Conservation (phyloP, 2,113 vertebrate species). For the Gila orcuttii region DNA sequence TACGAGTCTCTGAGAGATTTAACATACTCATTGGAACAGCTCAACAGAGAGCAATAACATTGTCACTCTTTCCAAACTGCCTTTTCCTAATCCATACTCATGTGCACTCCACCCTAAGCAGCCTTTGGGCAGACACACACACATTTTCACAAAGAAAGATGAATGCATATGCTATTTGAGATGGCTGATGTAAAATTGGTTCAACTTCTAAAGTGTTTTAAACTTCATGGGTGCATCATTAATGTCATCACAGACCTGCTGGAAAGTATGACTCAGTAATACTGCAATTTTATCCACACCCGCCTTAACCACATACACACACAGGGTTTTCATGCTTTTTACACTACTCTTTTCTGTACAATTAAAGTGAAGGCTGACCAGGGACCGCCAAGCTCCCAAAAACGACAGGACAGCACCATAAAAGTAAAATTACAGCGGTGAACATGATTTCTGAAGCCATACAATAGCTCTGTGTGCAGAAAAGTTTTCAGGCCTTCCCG, state of each 20-base stretch:
- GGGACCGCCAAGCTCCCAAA: neutral
- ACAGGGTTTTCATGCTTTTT: neutral
- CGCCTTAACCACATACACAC: slow-evolving; percentile 1
- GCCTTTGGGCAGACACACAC: neutral
- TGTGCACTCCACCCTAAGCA: slow-evolving; percentile 44
- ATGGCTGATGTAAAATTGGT: slow-evolving; percentile 25
- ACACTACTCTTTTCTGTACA: neutral
- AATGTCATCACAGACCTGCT: slow-evolving; percentile 1
- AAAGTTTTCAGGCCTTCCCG: neutral
- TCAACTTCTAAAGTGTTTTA: slow-evolving; percentile 31
- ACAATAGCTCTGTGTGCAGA: neutral
- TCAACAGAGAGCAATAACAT: slow-evolving; percentile 19
- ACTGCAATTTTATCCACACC: neutral
- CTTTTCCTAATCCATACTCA: slow-evolving; percentile 34
- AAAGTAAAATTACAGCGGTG: neutral
- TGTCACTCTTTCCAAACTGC: slow-evolving; percentile 52
- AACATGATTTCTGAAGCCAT: neutral
- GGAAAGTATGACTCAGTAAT: slow-evolving; percentile 37
- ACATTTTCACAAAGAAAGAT: slow-evolving; percentile 12
- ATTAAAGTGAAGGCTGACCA: neutral
- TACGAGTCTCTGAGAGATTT: slow-evolving; percentile 21
- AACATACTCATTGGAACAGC: neutral
- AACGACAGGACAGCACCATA: neutral
- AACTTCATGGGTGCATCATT: slow-evolving; percentile 13
- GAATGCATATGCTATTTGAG: slow-evolving; percentile 21